These are phyloP conservation scores for Melierax canorus DNA, from an alignment of 2,113 vertebrate genomes.

Conservation along the genomic window DNA sequence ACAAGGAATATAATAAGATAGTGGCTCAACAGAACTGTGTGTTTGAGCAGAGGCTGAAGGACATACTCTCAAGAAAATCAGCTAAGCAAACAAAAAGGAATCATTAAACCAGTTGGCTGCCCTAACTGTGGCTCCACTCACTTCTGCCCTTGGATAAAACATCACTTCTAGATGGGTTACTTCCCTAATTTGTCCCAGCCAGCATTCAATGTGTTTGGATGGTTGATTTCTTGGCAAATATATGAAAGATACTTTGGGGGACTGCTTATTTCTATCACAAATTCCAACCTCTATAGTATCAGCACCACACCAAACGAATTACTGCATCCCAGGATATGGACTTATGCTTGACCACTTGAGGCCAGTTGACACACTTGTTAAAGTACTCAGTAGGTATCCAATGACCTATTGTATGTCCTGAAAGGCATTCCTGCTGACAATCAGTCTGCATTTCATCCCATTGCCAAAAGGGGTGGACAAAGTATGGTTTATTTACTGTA, in stretches of 20 bases:
- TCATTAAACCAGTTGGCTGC: not conserved
- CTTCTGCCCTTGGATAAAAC: not conserved
- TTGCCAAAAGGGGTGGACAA: not conserved
- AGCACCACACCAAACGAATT: not conserved
- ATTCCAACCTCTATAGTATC: not conserved
- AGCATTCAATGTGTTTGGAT: not conserved
- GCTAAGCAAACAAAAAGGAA: not conserved
- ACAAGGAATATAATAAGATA: not conserved
- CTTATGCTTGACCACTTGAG: not conserved
- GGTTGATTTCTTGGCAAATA: not conserved
- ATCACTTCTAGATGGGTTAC: not conserved
- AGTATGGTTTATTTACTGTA: constrained; percentile 23
- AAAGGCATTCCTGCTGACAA: constrained; percentile 29
- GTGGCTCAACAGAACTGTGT: not conserved
- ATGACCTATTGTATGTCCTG: constrained; percentile 11
- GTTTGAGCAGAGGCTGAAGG: not conserved
- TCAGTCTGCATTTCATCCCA: constrained; percentile 8
- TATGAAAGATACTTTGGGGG: not conserved
- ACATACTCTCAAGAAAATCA: not conserved
- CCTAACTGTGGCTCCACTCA: not conserved
- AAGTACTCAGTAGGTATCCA: constrained; percentile 25
- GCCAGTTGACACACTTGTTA: constrained; percentile 33
- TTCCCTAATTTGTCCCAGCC: not conserved
- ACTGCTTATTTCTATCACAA: not conserved
- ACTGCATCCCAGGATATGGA: not conserved